Evolutionary conservation across 2,888 invertebrate species (phyloP).

Genomic region (Lithophane socia): DNA sequence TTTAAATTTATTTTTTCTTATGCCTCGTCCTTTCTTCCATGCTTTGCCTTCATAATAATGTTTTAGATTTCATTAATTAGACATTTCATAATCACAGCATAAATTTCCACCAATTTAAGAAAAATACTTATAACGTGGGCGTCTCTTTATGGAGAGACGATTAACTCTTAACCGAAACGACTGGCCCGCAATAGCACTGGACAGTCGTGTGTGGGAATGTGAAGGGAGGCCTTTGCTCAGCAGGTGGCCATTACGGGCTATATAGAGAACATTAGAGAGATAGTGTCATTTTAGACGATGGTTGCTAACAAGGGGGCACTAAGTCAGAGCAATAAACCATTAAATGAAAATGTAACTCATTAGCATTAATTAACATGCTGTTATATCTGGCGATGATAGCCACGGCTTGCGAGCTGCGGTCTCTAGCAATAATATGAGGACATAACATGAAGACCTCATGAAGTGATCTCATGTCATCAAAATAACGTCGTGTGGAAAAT

Average conservation of each 20-base stretch:
- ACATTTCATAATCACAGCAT: too few relatives aligned
- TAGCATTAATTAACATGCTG: not conserved
- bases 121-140: not conserved
- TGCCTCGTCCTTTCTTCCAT: not conserved
- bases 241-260: too few relatives aligned
- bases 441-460: not conserved
- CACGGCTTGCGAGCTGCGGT: too few relatives aligned
- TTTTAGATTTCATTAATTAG: not conserved
- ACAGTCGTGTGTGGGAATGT: too few relatives aligned
- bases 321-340: not conserved
- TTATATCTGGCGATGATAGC: not conserved
- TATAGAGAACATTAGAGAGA: too few relatives aligned
- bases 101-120: too few relatives aligned
- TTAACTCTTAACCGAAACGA: not conserved
- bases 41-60: not conserved
- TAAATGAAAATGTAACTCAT: not conserved
- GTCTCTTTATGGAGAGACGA: not conserved
- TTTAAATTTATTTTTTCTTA: not conserved
- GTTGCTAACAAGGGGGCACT: not conserved
- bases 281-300: not conserved
- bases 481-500: not conserved
- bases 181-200: too few relatives aligned
- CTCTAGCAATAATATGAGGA: not conserved
- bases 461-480: not conserved
- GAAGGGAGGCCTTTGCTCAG: too few relatives aligned